Evolutionary conservation across 2,797 vertebrate species (phyloP).

Genomic region (Hirundo rustica): DNA sequence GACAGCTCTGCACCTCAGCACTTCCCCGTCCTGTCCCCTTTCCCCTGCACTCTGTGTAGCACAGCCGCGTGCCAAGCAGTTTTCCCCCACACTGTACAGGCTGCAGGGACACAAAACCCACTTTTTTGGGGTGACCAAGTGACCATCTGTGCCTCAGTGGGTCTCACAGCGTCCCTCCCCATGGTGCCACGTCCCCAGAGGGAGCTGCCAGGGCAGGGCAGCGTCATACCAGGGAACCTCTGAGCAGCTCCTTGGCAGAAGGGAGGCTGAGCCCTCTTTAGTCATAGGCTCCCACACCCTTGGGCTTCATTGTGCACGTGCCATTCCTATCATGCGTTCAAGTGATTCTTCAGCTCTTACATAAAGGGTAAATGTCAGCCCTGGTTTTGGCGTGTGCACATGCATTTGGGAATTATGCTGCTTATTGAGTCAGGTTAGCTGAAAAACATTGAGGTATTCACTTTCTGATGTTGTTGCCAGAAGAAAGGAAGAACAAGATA

Average conservation of each 20-base stretch:
- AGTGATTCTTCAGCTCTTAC: conserved; percentile 54
- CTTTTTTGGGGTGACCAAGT: accelerated
- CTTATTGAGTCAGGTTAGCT: conserved; percentile 30
- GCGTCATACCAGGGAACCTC: not conserved
- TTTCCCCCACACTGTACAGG: accelerated
- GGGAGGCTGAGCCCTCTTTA: conserved; percentile 39
- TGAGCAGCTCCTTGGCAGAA: not conserved
- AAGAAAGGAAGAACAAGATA: conserved; percentile 10
- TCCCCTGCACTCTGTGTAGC: not conserved
- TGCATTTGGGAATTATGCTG: not conserved
- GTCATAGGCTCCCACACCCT: conserved; percentile 48
- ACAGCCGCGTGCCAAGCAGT: not conserved
- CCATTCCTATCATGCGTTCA: conserved; percentile 25
- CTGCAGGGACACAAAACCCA: not conserved
- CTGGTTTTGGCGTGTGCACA: not conserved
- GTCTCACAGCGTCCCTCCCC: accelerated
- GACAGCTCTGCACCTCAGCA: not conserved
- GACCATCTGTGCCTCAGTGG: accelerated
- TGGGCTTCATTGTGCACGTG: conserved; percentile 36
- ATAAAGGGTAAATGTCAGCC: conserved; percentile 48
- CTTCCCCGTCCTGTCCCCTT: not conserved
- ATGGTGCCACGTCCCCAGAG: accelerated
- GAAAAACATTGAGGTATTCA: not conserved
- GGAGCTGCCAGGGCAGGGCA: not conserved
- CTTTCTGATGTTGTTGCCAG: not conserved